phyloP scores from a whole-genome alignment of 2,888 invertebrate species.

The Caenorhabditis wallacei region DNA sequence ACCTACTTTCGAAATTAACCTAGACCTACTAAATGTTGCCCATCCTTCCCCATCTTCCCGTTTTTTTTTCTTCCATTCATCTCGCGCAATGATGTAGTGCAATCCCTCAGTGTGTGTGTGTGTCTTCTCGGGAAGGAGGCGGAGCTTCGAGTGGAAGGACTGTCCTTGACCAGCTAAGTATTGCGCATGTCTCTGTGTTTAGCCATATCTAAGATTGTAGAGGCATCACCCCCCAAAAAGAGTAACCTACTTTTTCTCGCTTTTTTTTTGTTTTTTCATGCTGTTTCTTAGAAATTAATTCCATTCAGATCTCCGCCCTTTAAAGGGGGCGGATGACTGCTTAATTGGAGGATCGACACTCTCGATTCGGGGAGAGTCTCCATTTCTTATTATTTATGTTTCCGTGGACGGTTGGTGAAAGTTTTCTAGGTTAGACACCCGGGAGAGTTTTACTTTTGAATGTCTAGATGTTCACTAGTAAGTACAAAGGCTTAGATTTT shows the following conservation, averaged over 20 bases:
- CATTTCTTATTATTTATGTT: not conserved
- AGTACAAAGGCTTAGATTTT: too few relatives aligned
- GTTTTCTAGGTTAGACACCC: not conserved
- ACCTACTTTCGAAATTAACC: slow-evolving; percentile 62
- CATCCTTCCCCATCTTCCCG: slow-evolving; percentile 1
- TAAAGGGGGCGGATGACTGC: not conserved
- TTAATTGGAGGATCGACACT: slow-evolving; percentile 48
- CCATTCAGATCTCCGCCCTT: slow-evolving; percentile 4
- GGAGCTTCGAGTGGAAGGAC: not conserved
- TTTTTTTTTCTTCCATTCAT: not conserved
- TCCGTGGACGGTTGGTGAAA: not conserved
- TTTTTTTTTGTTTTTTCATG: not conserved
- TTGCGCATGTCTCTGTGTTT: slow-evolving; percentile 60
- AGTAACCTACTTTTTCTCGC: slow-evolving; percentile 29
- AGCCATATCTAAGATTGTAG: slow-evolving; percentile 9
- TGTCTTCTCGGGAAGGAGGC: slow-evolving; percentile 24
- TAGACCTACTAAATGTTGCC: slow-evolving; percentile 57
- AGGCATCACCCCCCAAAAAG: not conserved
- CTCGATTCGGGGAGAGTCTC: slow-evolving; percentile 6
- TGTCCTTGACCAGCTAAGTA: slow-evolving; percentile 67
- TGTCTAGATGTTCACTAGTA: too few relatives aligned
- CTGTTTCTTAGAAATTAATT: not conserved
- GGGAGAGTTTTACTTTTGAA: too few relatives aligned
- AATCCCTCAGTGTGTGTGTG: too few relatives aligned
- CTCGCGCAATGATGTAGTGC: not conserved